These are phyloP conservation scores for Caracal caracal DNA, from an alignment of 2,113 vertebrate genomes.

Conservation along the genomic window DNA sequence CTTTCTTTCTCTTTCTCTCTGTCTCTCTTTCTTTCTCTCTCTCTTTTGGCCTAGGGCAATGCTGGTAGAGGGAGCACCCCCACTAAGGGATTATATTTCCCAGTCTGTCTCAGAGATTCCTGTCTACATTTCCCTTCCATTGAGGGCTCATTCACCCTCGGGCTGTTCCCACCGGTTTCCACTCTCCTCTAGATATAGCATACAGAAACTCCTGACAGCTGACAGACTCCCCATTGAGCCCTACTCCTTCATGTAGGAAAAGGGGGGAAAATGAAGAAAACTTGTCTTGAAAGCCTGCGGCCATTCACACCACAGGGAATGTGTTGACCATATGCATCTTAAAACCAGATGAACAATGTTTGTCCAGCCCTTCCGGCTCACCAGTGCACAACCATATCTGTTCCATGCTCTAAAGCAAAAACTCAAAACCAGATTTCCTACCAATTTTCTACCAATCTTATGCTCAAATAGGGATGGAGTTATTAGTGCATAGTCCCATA, in stretches of 20 bases:
- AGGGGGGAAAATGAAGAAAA: neutral
- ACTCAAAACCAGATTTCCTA: neutral
- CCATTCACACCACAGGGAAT: constrained; percentile 50
- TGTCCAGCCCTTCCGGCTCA: neutral
- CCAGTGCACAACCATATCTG: neutral
- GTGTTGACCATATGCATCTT: constrained; percentile 21
- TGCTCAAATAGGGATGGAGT: neutral
- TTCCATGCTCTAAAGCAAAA: neutral
- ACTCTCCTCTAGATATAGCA: neutral
- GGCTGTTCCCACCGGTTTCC: neutral
- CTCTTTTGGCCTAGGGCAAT: neutral
- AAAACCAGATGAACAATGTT: neutral
- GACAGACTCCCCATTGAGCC: neutral
- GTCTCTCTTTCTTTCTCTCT: neutral
- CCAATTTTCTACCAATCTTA: neutral
- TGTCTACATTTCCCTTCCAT: constrained; percentile 37
- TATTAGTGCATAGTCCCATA: neutral
- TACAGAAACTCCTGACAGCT: neutral
- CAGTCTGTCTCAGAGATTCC: neutral
- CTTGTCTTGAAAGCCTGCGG: constrained; percentile 20
- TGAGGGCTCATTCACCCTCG: neutral
- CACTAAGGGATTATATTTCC: constrained; percentile 15
- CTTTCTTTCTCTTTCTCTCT: neutral
- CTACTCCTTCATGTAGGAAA: neutral
- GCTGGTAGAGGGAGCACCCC: neutral